Evolutionary conservation across 2,113 vertebrate species (phyloP).

Genomic region (Sylvia atricapilla): DNA sequence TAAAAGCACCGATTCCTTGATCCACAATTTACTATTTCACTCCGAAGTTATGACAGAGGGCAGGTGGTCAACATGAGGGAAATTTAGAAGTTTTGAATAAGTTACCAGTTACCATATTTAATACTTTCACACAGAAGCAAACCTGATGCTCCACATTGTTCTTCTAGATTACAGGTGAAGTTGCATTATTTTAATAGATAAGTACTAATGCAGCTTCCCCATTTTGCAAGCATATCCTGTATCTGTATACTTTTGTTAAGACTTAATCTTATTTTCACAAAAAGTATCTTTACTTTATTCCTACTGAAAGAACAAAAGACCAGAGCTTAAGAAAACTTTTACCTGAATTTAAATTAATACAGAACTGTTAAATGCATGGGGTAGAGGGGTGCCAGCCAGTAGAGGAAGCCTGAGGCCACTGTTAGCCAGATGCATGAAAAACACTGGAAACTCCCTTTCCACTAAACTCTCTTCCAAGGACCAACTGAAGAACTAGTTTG

Average conservation of each 20-base stretch:
- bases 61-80: background rate
- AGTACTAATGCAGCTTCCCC: background rate
- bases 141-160: background rate
- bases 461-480: background rate
- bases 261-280: background rate
- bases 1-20: background rate
- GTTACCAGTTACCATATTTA: background rate
- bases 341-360: background rate
- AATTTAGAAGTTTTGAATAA: background rate
- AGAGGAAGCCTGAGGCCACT: conserved; percentile 24
- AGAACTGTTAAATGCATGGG: background rate
- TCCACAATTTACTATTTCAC: background rate
- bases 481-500: conserved; percentile 20
- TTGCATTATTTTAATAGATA: background rate
- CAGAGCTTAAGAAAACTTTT: background rate
- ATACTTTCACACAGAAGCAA: background rate
- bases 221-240: background rate
- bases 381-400: background rate
- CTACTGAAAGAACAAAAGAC: background rate
- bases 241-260: background rate
- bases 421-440: conserved; percentile 8
- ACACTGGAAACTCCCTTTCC: conserved; percentile 41
- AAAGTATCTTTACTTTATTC: background rate
- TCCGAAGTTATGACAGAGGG: background rate
- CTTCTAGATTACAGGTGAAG: background rate